Evolutionary conservation across 2,888 invertebrate genomes (phyloP), one percentile per base, ranked within the genome.

Genomic region (Macrophya annulata): DNA sequence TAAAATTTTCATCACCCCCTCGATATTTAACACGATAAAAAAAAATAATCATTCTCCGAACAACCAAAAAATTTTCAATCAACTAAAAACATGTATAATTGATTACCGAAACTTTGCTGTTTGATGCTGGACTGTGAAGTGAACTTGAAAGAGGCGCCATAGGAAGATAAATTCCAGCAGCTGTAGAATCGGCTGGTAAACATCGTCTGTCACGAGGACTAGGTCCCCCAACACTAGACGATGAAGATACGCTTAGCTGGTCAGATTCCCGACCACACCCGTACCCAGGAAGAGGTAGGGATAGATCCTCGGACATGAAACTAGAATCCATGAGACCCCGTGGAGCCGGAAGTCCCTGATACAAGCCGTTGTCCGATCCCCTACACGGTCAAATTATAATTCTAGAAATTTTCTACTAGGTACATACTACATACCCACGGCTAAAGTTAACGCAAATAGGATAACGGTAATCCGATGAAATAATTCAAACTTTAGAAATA

Each of bases 21-120:
- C 12, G 62, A 37, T 55, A 31, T 77, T 31, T 31, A 4, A 25
- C 10, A 2, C 43, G 68, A 10, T 25, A 59, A 31, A 31, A 31
- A 59, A 31, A 31, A 31, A 2, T 31, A 31, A 6, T 51, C n/a
- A 51, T 17, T 51, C 5, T n/a, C 6, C 1, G n/a, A 6, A 51
- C 4, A 17, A 17, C 51, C n/a, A 72, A 84, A 48, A 31, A 17
- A n/a, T n/a, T n/a, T 43, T 55, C 55, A n/a, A 55, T 55, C 55
- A n/a, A 55, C 55, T n/a, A 74, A 5, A 37, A 37, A 68, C 17
- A 55, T 17, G 9, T 62, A 86, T 84, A 92, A 94, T 94, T 93
- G 92, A 94, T 94, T 93, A 96, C 95, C 94, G 96, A 96, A 88
- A 96, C 95, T 94, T 95, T 96, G 90, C 94, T 95, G 90, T 94